Percentiles rank a stretch among this genome's conserved stretches.
phyloP scores from a whole-genome alignment of 2,888 invertebrate genomes.

The Cristatella mucedo region DNA sequence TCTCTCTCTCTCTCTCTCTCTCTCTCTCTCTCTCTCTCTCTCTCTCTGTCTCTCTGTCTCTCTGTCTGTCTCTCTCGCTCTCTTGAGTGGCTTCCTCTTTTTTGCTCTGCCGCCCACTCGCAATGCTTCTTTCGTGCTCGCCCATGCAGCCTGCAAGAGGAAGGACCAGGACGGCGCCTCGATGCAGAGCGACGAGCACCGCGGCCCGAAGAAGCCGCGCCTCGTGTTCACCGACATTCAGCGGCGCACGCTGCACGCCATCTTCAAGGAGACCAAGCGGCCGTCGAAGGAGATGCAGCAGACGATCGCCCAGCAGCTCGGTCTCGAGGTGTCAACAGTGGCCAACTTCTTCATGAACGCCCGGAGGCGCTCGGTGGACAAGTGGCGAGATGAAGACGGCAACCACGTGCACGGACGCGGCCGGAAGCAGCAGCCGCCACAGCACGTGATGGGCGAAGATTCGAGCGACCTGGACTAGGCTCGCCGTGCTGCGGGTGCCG shows the following conservation, averaged over 20 bases:
- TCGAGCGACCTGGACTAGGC: no score
- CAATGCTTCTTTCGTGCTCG: constrained; percentile 8
- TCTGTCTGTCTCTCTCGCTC: constrained; percentile 10
- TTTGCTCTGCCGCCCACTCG: no score
- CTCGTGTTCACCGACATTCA: constrained; percentile 99
- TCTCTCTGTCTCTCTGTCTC: constrained; percentile 10
- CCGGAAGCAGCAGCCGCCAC: no score
- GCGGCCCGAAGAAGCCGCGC: constrained; percentile 92
- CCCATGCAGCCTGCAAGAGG: constrained; percentile 56
- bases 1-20: constrained; percentile 6
- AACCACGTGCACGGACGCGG: no score
- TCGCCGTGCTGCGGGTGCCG: no score
- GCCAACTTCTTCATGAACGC: constrained; percentile 99
- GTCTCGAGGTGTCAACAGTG: constrained; percentile 89
- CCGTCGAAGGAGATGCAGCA: constrained; percentile 99
- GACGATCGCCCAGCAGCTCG: constrained; percentile 89
- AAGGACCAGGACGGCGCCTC: constrained; percentile 25
- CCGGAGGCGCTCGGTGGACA: constrained; percentile 69
- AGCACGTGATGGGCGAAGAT: no score
- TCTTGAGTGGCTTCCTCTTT: neutral
- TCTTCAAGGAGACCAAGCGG: constrained; percentile 99
- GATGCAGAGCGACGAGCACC: constrained; percentile 25
- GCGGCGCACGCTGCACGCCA: constrained; percentile 98
- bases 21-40: constrained; percentile 5
- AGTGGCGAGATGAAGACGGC: constrained; percentile 82